Base-by-base conservation (phyloP, 2,797 vertebrate species). In the Macropodus opercularis region DNA sequence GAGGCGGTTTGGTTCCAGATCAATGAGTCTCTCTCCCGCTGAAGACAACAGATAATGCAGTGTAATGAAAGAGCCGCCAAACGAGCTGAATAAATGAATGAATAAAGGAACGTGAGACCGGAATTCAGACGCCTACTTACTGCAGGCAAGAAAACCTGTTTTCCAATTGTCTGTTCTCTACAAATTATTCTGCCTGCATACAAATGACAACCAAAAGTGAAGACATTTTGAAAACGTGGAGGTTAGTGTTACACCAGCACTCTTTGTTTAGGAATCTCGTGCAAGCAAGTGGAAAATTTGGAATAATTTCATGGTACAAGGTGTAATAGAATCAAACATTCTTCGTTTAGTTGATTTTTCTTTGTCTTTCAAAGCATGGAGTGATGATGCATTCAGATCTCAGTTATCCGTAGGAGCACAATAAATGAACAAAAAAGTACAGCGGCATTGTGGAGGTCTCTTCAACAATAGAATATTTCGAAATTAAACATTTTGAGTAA, bases 61-160 rank as follows among this genome's bases (percentile, higher is more conserved):
- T 87, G 88, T 91, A 92, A 92, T 91, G 89, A 92, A 92, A 91
- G 88, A 90, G 83, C 88, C 85, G 90, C 86, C 88, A 91, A 92
- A 92, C 89, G 88, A 92, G 87, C 85, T 89, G 88, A 90, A 92
- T 92, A 91, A 92, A 93, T 90, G 85, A 91, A 91, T 90, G 89
- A 91, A 89, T 91, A 90, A 91, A 90, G 89, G 87, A 89, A 89
- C 82, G 89, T 90, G 90, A 91, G 90, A 87, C 79, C 55, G 80
- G 88, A 90, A 91, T 89, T 90, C 91, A 90, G 87, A 89, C 85
- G 77, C 87, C 85, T 88, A 89, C 85, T 86, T 88, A 91, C 89
- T 86, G 81, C 86, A 87, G 90, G 89, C 90, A 82, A 85, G 83
- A 89, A 88, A 90, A 87, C 79, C 79, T 80, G 82, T 85, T 89